These are phyloP conservation scores for Calameuta filiformis DNA, from an alignment of 2,888 invertebrate species.

Conservation along the genomic window DNA sequence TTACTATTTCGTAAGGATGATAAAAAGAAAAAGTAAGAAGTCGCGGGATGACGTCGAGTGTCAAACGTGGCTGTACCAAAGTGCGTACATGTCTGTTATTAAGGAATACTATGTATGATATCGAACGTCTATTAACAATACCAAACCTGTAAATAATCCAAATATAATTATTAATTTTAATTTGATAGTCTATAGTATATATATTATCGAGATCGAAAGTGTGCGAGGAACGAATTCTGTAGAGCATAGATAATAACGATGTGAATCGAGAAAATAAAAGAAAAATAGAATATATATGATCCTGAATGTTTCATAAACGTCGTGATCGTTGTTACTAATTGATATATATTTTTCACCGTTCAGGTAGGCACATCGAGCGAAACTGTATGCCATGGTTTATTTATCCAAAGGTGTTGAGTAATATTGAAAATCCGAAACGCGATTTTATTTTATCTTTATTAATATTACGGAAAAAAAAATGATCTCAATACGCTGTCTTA, in stretches of 20 bases:
- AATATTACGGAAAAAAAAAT: too few species aligned
- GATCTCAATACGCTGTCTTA: too few species aligned
- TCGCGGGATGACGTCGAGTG: background rate
- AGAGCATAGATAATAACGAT: constrained; percentile 25
- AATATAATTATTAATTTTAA: constrained; percentile 40
- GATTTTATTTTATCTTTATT: too few species aligned
- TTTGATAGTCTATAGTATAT: constrained; percentile 36
- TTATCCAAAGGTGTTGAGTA: background rate
- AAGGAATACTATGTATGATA: constrained; percentile 35
- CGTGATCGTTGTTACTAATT: background rate
- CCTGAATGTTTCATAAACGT: background rate
- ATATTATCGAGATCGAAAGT: constrained; percentile 30
- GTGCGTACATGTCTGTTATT: background rate
- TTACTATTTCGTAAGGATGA: background rate
- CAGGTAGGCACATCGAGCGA: background rate
- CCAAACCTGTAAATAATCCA: constrained; percentile 43
- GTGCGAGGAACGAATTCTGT: constrained; percentile 31
- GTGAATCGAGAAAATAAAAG: constrained; percentile 44
- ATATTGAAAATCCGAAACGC: too few species aligned
- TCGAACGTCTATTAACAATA: constrained; percentile 34
- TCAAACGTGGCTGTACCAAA: background rate
- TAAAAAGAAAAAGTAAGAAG: background rate
- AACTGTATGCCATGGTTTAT: background rate
- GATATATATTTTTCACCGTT: background rate
- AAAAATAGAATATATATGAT: constrained; percentile 5